A percentile compares a stretch with the other conserved stretches of the same genome.
phyloP scores from a whole-genome alignment of 64 coral and sea anemone species.

The Montipora efflorescens region DNA sequence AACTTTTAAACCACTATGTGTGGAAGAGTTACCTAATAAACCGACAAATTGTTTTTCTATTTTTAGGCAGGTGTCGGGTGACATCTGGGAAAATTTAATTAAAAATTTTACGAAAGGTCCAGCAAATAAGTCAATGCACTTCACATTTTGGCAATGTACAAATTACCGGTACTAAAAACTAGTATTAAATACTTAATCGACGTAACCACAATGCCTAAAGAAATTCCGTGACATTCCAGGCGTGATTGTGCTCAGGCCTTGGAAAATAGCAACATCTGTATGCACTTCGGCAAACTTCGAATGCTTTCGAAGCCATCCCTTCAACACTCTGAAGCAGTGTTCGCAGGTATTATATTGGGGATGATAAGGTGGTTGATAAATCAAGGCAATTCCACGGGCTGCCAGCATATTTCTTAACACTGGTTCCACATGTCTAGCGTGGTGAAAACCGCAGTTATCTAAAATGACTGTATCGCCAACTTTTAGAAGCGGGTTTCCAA shows the following conservation, averaged over 20 bases:
- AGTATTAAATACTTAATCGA: background rate
- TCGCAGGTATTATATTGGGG: conserved; percentile 66
- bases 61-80: too few relatives aligned
- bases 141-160: too few relatives aligned
- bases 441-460: conserved; percentile 78
- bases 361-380: conserved; percentile 66
- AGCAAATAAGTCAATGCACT: too few relatives aligned
- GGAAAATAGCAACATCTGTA: conserved; percentile 58
- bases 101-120: too few relatives aligned
- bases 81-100: too few relatives aligned
- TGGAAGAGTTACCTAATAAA: too few relatives aligned
- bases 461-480: conserved; percentile 48
- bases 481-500: conserved; percentile 59
- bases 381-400: background rate
- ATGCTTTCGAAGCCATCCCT: conserved; percentile 50
- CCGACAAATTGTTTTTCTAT: too few relatives aligned
- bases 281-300: conserved; percentile 27
- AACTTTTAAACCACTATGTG: too few relatives aligned
- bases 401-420: conserved; percentile 56
- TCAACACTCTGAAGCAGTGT: conserved; percentile 64
- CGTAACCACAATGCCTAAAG: conserved; percentile 52
- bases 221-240: conserved; percentile 59
- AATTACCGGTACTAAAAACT: too few relatives aligned
- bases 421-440: conserved; percentile 43
- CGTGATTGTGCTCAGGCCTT: conserved; percentile 54